Evolutionary conservation across 2,888 invertebrate species (phyloP), one percentile per base, ranked within the genome.

Genomic region (Zonitis immaculata): DNA sequence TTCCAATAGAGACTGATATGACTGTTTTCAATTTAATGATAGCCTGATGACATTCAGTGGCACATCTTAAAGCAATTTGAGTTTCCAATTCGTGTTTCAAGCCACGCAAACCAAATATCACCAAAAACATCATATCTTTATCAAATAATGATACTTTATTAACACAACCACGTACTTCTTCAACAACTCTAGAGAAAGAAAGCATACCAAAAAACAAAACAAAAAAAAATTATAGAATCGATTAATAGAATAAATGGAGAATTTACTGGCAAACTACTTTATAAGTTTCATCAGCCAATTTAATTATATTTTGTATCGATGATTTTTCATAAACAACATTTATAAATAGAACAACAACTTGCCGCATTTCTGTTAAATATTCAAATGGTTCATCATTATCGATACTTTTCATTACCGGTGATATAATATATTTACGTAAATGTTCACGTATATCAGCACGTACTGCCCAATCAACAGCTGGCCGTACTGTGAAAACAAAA

Each of bases 51-150:
- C 85, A 73, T 50, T 79, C 77, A 6, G 75, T 76, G 0, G 86
- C 85, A 65, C 87, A 87, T 35, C 80, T 77, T 14, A 89, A 66
- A 0, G 85, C 87, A 28, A 82, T 81, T 55, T 84, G 83, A 18
- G 85, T 82, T 66, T 88, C 87, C 48, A 84, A 76, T 61, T 85
- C 84, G 59, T 86, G 84, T 66, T 86, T 88, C 51, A 82, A 79
- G 0, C 89, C 88, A 45, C 87, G 79, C n/a, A 89, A 71, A 0
- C 89, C 89, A 67, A 88, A 89, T 22, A 87, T 80, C 1, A 86
- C 80, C 6, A 88, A 77, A 66, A 87, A 84, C 78, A 87, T 85
- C 63, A 87, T 78, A 61, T 88, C 88, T 74, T 88, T 86, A 68
- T 86, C 86, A 66, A 85, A 86, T 66, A 84, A 78, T 0, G 83